Evolutionary conservation across 2,888 invertebrate species (phyloP), one percentile per base, ranked within the genome.

Genomic region (Epinotia brunnichana): DNA sequence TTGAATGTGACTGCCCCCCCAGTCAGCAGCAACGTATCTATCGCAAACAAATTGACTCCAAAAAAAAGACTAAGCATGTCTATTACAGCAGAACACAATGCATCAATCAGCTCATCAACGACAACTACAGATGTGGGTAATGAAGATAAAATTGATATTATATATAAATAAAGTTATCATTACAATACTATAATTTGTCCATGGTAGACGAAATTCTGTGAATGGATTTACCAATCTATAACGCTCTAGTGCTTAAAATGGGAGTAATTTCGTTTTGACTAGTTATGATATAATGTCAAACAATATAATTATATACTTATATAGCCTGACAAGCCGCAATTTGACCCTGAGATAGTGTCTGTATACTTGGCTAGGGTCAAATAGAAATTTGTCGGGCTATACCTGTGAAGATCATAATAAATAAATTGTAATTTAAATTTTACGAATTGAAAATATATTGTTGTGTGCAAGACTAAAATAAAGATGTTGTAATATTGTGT

Each of bases 1-100:
- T 24, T 69, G 19, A 69, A 69, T 62, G n/a, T 62, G 2, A 54
- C 69, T 39, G 44, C 69, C 2, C 69, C 69, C 2, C 69, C 69
- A 13, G 44, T 62, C n/a, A 29, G 41, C 13, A 19, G 44, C 21
- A 62, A 62, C 19, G 19, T 13, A 13, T 41, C 53, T 44, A 54
- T 62, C 2, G 44, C 53, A 1, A 7, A 44, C 17, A 15, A 56
- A n/a, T 17, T 59, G 2, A 15, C 24, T 35, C 21, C 54, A 17
- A 19, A 62, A 17, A 19, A 62, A 48, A 69, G 61, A 17, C 56
- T 19, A 69, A 69, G 53, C 19, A 19, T 62, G 10, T 19, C 44
- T 24, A 54, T 24, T 21, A 62, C n/a, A 11, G 19, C 9, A 44
- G 44, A 62, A 13, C 41, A 24, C 13, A 62, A 61, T 19, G 35